These are phyloP conservation scores for Hystrix cristata DNA, from an alignment of 2,113 vertebrate species.

Conservation along the genomic window DNA sequence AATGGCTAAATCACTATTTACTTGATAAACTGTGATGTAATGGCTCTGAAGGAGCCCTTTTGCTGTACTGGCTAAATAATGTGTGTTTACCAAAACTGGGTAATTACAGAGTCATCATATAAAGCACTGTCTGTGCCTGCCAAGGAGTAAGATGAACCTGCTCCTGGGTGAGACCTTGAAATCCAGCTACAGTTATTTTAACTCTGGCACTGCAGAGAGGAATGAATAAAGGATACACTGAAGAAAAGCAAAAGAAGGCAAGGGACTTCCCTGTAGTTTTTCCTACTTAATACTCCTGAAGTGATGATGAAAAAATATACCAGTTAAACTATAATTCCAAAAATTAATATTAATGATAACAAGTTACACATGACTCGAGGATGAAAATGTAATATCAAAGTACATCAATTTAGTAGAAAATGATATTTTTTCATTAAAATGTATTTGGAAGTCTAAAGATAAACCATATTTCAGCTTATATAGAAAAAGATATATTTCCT, in stretches of 20 bases:
- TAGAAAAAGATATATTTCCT: constrained; percentile 28
- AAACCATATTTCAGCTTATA: constrained; percentile 30
- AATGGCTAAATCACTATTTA: constrained; percentile 82
- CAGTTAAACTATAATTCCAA: constrained; percentile 73
- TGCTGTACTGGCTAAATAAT: constrained; percentile 82
- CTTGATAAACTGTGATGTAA: constrained; percentile 83
- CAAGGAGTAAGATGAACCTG: constrained; percentile 67
- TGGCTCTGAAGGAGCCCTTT: constrained; percentile 82
- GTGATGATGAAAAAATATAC: constrained; percentile 60
- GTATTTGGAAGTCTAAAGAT: constrained; percentile 40
- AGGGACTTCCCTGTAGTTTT: background rate
- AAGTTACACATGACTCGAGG: constrained; percentile 12
- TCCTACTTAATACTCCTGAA: constrained; percentile 72
- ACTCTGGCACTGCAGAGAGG: constrained; percentile 6
- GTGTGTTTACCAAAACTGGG: constrained; percentile 84
- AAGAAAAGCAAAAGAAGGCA: constrained; percentile 52
- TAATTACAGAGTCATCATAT: constrained; percentile 86
- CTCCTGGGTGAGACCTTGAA: constrained; percentile 61
- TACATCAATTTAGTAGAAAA: constrained; percentile 54
- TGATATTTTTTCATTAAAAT: constrained; percentile 30
- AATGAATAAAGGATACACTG: constrained; percentile 59
- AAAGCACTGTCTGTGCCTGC: constrained; percentile 72
- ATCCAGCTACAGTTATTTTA: constrained; percentile 72
- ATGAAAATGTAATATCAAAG: constrained; percentile 47
- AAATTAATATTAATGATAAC: constrained; percentile 49